Evolutionary conservation across 1,140 invertebrate species (phyloP).

Genomic region (Drosophila pruinosa): DNA sequence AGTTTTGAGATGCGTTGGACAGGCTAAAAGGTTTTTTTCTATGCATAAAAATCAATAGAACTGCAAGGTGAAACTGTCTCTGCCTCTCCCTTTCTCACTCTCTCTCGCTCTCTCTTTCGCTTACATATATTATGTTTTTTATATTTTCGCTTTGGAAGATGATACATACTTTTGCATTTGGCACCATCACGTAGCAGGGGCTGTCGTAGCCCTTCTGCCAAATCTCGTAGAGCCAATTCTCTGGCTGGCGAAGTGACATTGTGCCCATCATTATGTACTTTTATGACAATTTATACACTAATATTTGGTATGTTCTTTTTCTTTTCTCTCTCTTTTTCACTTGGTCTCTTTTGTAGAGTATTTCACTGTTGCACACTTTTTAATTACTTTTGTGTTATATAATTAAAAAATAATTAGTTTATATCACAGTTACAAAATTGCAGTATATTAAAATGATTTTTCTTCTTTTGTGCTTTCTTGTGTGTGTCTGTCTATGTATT

Average conservation of each 20-base stretch:
- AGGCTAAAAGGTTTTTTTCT: conserved; percentile 1
- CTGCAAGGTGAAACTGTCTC: conserved; percentile 46
- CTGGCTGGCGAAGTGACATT: conserved; percentile 81
- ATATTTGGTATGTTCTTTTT: conserved; percentile 25
- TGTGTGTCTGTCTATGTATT: conserved; percentile 5
- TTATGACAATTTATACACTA: conserved; percentile 9
- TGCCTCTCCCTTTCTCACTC: not conserved
- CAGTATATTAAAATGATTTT: not conserved
- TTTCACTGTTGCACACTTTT: conserved; percentile 22
- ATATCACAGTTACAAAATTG: conserved; percentile 32
- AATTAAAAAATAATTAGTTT: conserved; percentile 20
- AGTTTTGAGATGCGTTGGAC: conserved; percentile 16
- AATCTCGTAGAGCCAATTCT: conserved; percentile 86
- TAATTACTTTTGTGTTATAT: not conserved
- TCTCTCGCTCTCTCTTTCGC: not conserved
- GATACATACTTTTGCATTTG: conserved; percentile 86
- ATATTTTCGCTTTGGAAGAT: conserved; percentile 9
- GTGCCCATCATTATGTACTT: conserved; percentile 78
- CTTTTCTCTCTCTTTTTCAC: conserved; percentile 10
- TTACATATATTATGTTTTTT: conserved; percentile 18
- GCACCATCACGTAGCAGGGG: conserved; percentile 87
- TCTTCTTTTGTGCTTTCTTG: not conserved
- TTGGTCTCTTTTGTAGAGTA: not conserved
- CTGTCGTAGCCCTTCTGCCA: conserved; percentile 86
- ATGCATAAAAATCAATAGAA: conserved; percentile 67